Evolutionary conservation across 2,888 invertebrate species (phyloP), one percentile per base, ranked within the genome.

Genomic region (Athalia rosae): DNA sequence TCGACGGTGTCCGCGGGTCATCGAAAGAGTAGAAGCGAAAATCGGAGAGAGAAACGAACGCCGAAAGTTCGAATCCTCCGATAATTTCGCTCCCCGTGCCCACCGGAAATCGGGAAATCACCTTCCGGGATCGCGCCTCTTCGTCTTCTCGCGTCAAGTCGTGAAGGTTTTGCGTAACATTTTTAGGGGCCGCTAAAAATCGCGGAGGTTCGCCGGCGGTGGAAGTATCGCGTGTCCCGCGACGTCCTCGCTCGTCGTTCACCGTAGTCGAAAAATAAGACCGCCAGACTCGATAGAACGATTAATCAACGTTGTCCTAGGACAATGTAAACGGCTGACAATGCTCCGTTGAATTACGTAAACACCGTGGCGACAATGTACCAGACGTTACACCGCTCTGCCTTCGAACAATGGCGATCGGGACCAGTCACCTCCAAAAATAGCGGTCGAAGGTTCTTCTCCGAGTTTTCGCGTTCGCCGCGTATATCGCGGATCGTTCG

Each of bases 291-390:
- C 9, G 67, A 28, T n/a, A n/a, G n/a, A 28, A 15, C 53, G 67
- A 53, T 67, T 67, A 67, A 67, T 67, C 67, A 67, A 67, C 50
- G 67, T 64, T 64, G 64, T 64, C 64, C 64, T 64, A 64, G 64
- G 64, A 47, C 64, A 47, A 13, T 47, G 8, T 47, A 47, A n/a
- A 47, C 47, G 47, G 45, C 7, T 8, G 47, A 64, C 45, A 48
- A 50, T 67, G 28, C 28, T 28, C 15, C 6, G 28, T 67, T 50
- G 50, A 67, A 67, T 50, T 50, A 67, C 50, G 11, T 11, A 53
- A 66, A 50, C 63, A 8, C 50, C n/a, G 47, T 8, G 63, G 3
- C 45, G 5, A 45, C 13, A 5, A 8, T n/a, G 63, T 63, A 13
- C 6, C 47, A 4, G 28, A 28, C 28, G 28, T 28, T 28, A 28